Conservation (phyloP, 1,140 invertebrate species). For the Meloidogyne chitwoodi region DNA sequence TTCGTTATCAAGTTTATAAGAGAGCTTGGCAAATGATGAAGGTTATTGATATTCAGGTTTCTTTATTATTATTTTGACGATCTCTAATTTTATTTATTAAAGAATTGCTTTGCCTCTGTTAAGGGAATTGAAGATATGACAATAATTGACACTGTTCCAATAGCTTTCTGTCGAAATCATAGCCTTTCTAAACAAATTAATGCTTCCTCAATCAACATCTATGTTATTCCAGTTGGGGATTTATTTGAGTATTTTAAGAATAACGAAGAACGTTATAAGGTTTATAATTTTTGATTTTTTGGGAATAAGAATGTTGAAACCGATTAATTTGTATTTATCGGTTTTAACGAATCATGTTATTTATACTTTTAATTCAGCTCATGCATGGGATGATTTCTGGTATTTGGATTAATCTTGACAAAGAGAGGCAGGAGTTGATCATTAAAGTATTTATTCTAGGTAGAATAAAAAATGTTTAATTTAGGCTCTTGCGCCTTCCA, state of each 20-base stretch:
- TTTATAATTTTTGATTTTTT: neutral
- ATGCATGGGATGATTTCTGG: neutral
- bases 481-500: constrained; percentile 40
- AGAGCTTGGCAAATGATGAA: constrained; percentile 12
- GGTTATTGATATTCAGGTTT: constrained; percentile 12
- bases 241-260: constrained; percentile 26
- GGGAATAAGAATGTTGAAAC: too few relatives aligned
- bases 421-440: neutral
- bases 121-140: constrained; percentile 20
- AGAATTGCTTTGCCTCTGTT: constrained; percentile 33
- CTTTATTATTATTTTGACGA: neutral
- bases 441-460: neutral
- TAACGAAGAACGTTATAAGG: constrained; percentile 14
- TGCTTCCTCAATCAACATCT: neutral
- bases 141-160: constrained; percentile 16
- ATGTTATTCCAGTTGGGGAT: constrained; percentile 15
- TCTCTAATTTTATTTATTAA: neutral
- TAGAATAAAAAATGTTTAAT: neutral
- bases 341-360: too few relatives aligned
- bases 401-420: constrained; percentile 1
- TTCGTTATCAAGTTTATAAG: neutral
- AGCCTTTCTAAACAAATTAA: neutral
- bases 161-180: neutral
- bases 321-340: too few relatives aligned
- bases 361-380: too few relatives aligned